Conservation (phyloP, 2,797 vertebrate genomes). For the Pangasius macronema region DNA sequence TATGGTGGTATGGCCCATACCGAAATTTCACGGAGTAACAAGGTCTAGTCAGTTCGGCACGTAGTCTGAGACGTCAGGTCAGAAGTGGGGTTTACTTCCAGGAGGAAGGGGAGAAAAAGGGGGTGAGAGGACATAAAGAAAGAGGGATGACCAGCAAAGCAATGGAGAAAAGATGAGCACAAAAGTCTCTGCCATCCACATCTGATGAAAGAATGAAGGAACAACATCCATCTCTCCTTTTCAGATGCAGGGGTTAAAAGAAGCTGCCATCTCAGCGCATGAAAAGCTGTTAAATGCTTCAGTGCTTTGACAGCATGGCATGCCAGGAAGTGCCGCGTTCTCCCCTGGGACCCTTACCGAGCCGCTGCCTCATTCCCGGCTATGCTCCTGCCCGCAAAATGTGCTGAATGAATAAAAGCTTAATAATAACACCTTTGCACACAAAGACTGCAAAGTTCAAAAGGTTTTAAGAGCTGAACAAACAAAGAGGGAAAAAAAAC, state of each 20-base stretch:
- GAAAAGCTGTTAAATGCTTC: conserved; percentile 82
- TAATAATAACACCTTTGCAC: conserved; percentile 65
- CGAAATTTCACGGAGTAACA: too few relatives aligned
- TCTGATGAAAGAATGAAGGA: conserved; percentile 66
- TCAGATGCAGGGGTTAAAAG: conserved; percentile 76
- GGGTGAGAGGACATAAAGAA: conserved; percentile 52
- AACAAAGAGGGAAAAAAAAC: not conserved
- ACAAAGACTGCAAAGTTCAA: conserved; percentile 49
- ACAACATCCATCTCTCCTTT: conserved; percentile 73
- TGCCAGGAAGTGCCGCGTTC: conserved; percentile 71
- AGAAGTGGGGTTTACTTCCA: too few relatives aligned
- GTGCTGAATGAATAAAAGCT: conserved; percentile 63
- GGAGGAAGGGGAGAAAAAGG: conserved; percentile 57
- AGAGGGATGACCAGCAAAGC: conserved; percentile 47
- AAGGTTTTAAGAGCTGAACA: conserved; percentile 31
- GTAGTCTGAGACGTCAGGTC: too few relatives aligned
- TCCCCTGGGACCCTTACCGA: conserved; percentile 58
- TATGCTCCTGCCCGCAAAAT: conserved; percentile 54
- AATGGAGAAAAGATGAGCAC: conserved; percentile 41
- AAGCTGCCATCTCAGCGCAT: conserved; percentile 71
- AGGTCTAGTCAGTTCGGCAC: too few relatives aligned
- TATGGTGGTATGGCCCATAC: conserved; percentile 67
- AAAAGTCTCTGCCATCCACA: conserved; percentile 66
- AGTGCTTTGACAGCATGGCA: conserved; percentile 81
- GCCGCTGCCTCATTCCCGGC: conserved; percentile 39